A percentile compares a stretch with the other conserved stretches of the same genome.
phyloP scores from a whole-genome alignment of 2,888 invertebrate genomes.

The Galerucella pusilla region DNA sequence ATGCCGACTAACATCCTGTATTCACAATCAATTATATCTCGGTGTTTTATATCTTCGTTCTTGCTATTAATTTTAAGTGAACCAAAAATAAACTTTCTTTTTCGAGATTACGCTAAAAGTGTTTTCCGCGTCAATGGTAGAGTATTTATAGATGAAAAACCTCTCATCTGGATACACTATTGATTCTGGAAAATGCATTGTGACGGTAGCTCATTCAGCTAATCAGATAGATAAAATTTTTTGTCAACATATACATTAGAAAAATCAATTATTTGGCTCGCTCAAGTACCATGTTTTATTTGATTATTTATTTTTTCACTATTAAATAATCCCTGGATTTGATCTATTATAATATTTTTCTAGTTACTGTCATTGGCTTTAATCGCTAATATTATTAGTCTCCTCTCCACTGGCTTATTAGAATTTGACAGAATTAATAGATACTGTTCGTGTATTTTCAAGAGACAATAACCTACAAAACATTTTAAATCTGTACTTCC shows the following conservation, averaged over 20 bases:
- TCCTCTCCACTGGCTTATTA: too few species aligned
- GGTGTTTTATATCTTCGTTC: not conserved
- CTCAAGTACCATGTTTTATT: too few species aligned
- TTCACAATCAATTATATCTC: constrained; percentile 3
- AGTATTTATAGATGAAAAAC: not conserved
- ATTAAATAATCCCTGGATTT: too few species aligned
- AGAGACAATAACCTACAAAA: too few species aligned
- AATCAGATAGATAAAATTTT: not conserved
- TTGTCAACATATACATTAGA: too few species aligned
- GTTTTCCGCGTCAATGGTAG: constrained; percentile 3
- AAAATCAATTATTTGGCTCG: not conserved
- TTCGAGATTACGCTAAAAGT: not conserved
- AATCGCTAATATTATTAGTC: too few species aligned
- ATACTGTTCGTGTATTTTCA: too few species aligned
- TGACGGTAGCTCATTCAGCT: not conserved
- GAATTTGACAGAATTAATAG: too few species aligned
- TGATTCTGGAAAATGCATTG: not conserved
- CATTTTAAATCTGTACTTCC: too few species aligned
- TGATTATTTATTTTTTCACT: too few species aligned
- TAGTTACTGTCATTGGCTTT: too few species aligned
- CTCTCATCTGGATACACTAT: not conserved
- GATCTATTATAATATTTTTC: too few species aligned
- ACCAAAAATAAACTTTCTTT: constrained; percentile 16
- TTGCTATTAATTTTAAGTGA: constrained; percentile 6
- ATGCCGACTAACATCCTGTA: constrained; percentile 1